A percentile compares a stretch with the other conserved stretches of the same genome.
These are phyloP conservation scores for Aspidoscelis tigris DNA, from an alignment of 2,113 vertebrate species.

Conservation along the genomic window DNA sequence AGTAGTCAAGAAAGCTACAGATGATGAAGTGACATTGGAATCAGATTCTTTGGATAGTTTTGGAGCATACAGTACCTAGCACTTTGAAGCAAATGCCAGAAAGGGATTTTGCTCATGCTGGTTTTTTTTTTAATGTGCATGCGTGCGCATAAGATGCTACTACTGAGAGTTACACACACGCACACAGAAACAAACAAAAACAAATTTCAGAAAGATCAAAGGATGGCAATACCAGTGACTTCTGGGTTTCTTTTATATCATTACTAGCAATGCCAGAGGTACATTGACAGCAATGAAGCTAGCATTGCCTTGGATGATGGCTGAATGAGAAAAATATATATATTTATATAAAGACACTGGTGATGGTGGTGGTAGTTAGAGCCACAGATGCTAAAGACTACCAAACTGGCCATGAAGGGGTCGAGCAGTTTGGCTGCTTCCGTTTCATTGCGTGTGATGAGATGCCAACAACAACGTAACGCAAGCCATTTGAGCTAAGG, in stretches of 20 bases:
- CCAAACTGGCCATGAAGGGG: slow-evolving; percentile 70
- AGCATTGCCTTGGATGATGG: slow-evolving; percentile 60
- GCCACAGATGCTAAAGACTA: slow-evolving; percentile 69
- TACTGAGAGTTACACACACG: slow-evolving; percentile 28
- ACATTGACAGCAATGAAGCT: slow-evolving; percentile 48
- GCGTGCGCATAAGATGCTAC: slow-evolving; percentile 33
- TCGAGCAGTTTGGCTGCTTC: slow-evolving; percentile 60
- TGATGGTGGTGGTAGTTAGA: slow-evolving; percentile 74
- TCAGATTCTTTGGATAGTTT: slow-evolving; percentile 73
- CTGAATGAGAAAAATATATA: slow-evolving; percentile 53
- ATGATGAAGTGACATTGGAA: slow-evolving; percentile 72
- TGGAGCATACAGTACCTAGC: slow-evolving; percentile 69
- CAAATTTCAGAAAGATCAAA: slow-evolving; percentile 11
- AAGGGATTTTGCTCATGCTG: slow-evolving; percentile 52
- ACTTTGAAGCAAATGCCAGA: slow-evolving; percentile 55
- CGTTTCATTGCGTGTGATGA: slow-evolving; percentile 67
- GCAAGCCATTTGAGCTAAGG: slow-evolving; percentile 69
- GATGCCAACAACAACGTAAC: slow-evolving; percentile 63
- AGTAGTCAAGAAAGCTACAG: slow-evolving; percentile 68
- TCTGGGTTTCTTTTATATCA: slow-evolving; percentile 2
- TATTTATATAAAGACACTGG: slow-evolving; percentile 67
- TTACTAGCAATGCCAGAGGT: slow-evolving; percentile 59
- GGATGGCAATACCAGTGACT: not conserved
- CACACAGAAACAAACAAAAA: slow-evolving; percentile 60
- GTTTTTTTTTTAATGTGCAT: not conserved